Evolutionary conservation across 1,140 invertebrate genomes (phyloP).

Genomic region (Halyomorpha halys): DNA sequence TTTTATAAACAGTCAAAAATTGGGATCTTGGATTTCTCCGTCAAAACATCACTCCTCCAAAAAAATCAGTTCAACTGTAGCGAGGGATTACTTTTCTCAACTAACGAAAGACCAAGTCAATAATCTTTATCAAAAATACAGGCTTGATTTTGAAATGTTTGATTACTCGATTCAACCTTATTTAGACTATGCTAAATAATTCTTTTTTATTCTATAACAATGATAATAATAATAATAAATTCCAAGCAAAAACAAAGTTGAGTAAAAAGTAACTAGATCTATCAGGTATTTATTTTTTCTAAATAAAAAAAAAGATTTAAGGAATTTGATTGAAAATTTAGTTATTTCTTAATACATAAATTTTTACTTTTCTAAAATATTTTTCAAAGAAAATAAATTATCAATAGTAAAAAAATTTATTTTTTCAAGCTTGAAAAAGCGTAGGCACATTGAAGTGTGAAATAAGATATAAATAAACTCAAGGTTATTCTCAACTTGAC

Average conservation of each 20-base stretch:
- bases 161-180: constrained; percentile 66
- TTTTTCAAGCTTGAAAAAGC: too few relatives aligned
- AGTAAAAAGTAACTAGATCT: too few relatives aligned
- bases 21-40: constrained; percentile 34
- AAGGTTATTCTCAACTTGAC: too few relatives aligned
- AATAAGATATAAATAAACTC: too few relatives aligned
- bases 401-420: too few relatives aligned
- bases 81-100: constrained; percentile 54
- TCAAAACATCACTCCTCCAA: constrained; percentile 56
- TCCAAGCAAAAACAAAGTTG: neutral
- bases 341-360: too few relatives aligned
- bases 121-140: constrained; percentile 68
- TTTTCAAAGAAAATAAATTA: too few relatives aligned
- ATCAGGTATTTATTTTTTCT: too few relatives aligned
- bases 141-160: constrained; percentile 74
- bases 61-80: constrained; percentile 46
- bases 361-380: too few relatives aligned
- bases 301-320: too few relatives aligned
- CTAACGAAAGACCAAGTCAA: constrained; percentile 59
- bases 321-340: too few relatives aligned
- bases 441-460: too few relatives aligned
- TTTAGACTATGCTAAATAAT: constrained; percentile 43
- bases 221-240: neutral
- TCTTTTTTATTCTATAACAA: constrained; percentile 30
- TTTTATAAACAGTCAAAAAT: constrained; percentile 42